Evolutionary conservation across 2,797 vertebrate species (phyloP).

Genomic region (Sandelia bainsii): DNA sequence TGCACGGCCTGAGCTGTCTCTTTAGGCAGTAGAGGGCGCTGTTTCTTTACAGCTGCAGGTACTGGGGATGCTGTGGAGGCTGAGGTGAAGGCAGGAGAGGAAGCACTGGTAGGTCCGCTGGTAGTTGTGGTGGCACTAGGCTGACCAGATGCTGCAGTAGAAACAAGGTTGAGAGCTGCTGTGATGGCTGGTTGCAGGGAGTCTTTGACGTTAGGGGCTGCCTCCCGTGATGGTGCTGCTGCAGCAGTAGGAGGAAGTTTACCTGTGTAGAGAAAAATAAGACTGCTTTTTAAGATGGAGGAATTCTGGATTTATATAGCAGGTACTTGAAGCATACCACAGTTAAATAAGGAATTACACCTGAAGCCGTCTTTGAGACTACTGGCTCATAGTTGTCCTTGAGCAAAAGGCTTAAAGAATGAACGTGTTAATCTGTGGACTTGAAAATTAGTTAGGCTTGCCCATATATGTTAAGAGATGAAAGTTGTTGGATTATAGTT

Average conservation of each 20-base stretch:
- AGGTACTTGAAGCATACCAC: not conserved
- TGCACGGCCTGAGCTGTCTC: constrained; percentile 92
- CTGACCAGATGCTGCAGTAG: constrained; percentile 73
- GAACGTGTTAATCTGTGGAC: not conserved
- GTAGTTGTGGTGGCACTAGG: constrained; percentile 78
- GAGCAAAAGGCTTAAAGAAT: not conserved
- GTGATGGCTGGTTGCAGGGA: constrained; percentile 83
- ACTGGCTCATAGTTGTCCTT: not conserved
- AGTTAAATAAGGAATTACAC: not conserved
- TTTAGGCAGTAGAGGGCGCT: constrained; percentile 96
- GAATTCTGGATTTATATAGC: not conserved
- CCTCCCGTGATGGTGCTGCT: constrained; percentile 85
- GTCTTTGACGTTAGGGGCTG: constrained; percentile 77
- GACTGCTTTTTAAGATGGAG: not conserved
- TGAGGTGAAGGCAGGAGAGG: constrained; percentile 62
- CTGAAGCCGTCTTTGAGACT: not conserved
- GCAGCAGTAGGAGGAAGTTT: constrained; percentile 85
- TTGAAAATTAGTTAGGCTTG: not conserved
- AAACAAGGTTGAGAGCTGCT: constrained; percentile 77
- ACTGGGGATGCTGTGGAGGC: constrained; percentile 57
- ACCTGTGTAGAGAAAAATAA: constrained; percentile 72
- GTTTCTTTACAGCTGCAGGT: constrained; percentile 90
- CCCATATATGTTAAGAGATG: not conserved
- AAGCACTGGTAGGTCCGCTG: constrained; percentile 74
- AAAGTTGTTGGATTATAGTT: not conserved